phyloP scores from a whole-genome alignment of 2,113 vertebrate genomes.

The Dasyurus viverrinus region DNA sequence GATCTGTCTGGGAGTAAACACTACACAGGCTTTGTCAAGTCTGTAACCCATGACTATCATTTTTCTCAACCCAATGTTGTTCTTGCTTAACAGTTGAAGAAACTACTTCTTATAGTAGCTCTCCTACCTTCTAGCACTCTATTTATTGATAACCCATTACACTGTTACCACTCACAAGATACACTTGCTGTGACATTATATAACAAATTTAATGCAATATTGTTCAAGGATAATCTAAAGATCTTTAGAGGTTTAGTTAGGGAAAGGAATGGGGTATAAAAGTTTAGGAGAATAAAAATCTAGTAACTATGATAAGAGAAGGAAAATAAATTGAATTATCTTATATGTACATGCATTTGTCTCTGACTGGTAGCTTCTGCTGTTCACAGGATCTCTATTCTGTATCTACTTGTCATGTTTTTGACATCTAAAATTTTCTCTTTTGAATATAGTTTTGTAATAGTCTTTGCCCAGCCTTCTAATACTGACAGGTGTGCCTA shows the following conservation, averaged over 20 bases:
- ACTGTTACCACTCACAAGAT: not conserved
- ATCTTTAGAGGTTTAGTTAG: not conserved
- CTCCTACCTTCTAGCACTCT: conserved; percentile 12
- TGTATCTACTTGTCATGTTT: not conserved
- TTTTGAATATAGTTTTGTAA: not conserved
- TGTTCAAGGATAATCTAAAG: conserved; percentile 26
- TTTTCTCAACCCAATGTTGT: not conserved
- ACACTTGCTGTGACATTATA: conserved; percentile 20
- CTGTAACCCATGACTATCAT: not conserved
- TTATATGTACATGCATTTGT: not conserved
- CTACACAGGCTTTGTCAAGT: conserved; percentile 27
- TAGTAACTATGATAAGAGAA: not conserved
- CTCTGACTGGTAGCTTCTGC: not conserved
- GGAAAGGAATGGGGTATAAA: not conserved
- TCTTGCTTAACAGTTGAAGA: not conserved
- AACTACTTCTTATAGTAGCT: not conserved
- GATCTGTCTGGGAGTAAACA: conserved; percentile 56
- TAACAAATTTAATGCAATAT: conserved; percentile 32
- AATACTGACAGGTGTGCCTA: not conserved
- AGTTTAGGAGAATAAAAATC: not conserved
- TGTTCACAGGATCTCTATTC: not conserved
- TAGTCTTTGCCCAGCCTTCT: not conserved
- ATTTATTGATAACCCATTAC: not conserved
- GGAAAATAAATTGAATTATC: not conserved
- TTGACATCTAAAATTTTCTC: not conserved